Evolutionary conservation across 2,888 invertebrate genomes (phyloP).

Genomic region (Nephrotoma guestfalica): DNA sequence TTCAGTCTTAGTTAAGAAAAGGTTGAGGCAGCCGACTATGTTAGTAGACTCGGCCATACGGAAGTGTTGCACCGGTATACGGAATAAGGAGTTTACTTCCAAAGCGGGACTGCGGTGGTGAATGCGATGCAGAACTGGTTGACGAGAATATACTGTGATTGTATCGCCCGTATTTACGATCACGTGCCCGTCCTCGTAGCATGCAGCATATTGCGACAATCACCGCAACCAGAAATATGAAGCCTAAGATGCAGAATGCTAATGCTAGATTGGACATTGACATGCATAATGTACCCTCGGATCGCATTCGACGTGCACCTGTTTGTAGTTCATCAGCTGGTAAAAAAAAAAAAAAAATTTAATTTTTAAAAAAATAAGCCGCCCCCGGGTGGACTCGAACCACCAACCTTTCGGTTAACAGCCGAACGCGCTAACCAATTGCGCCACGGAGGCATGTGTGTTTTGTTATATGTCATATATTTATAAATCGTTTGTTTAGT

Average conservation of each 20-base stretch:
- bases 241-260: slow-evolving; percentile 54
- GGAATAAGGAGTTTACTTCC: slow-evolving; percentile 27
- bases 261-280: slow-evolving; percentile 64
- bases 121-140: slow-evolving; percentile 9
- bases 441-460: slow-evolving; percentile 4
- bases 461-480: no score
- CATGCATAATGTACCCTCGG: slow-evolving; percentile 43
- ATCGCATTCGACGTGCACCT: slow-evolving; percentile 20
- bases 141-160: slow-evolving; percentile 14
- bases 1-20: background rate
- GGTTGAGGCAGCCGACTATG: background rate
- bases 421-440: slow-evolving; percentile 7
- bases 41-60: slow-evolving; percentile 30
- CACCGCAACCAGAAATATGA: slow-evolving; percentile 56
- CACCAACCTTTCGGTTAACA: slow-evolving; percentile 6
- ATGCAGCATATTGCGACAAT: slow-evolving; percentile 53
- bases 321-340: slow-evolving; percentile 27
- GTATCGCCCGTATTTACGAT: slow-evolving; percentile 13
- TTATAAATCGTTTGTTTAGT: no score
- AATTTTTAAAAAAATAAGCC: background rate
- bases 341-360: slow-evolving; percentile 8
- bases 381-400: slow-evolving; percentile 6
- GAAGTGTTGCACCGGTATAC: slow-evolving; percentile 23
- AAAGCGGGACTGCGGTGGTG: slow-evolving; percentile 26
- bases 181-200: slow-evolving; percentile 39